Conservation (phyloP, 2,113 vertebrate genomes). For the Solenodon paradoxus region DNA sequence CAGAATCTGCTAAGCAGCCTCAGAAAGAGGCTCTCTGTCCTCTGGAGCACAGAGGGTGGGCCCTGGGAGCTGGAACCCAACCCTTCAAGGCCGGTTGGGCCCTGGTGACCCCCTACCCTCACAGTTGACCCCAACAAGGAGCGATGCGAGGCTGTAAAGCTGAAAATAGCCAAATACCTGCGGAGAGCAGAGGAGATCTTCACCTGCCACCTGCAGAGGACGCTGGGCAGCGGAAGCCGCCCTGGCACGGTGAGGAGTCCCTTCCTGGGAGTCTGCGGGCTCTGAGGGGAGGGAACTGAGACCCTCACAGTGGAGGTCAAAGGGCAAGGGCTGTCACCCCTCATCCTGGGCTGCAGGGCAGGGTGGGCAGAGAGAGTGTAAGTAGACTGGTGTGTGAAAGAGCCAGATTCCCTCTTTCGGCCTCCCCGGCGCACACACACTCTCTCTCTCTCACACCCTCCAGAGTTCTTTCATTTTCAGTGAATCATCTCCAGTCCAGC, state of each 20-base stretch:
- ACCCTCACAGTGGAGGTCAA: too few relatives aligned
- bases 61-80: not conserved
- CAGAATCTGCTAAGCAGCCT: not conserved
- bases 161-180: slow-evolving; percentile 96
- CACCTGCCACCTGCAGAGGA: slow-evolving; percentile 94
- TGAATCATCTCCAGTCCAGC: not conserved
- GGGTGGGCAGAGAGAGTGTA: not conserved
- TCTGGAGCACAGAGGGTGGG: not conserved
- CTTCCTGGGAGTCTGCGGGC: not conserved
- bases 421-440: too few relatives aligned
- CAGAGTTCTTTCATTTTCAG: not conserved
- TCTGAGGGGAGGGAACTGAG: not conserved
- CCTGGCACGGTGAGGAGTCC: slow-evolving; percentile 83
- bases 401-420: too few relatives aligned
- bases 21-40: not conserved
- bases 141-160: slow-evolving; percentile 93
- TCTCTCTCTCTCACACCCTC: not conserved
- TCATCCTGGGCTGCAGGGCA: not conserved
- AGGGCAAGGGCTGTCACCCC: not conserved
- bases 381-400: too few relatives aligned
- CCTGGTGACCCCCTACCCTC: not conserved
- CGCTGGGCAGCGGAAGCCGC: slow-evolving; percentile 81
- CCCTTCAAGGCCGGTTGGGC: not conserved
- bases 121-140: slow-evolving; percentile 97
- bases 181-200: slow-evolving; percentile 98